Evolutionary conservation across 2,888 invertebrate genomes (phyloP), one percentile per base, ranked within the genome.

Genomic region (Hypomecis atomaria): DNA sequence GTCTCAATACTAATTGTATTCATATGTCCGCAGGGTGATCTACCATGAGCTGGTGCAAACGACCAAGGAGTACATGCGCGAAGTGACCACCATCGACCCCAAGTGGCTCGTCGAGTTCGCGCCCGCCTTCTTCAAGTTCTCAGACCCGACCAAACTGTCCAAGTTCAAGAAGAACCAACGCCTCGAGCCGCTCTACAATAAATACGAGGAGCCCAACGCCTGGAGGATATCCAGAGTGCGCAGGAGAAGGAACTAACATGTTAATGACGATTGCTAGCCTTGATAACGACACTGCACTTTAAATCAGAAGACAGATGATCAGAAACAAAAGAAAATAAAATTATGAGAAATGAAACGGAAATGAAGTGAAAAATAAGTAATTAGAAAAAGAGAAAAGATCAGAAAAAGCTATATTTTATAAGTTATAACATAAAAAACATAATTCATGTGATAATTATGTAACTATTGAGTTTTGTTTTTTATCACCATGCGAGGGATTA

Each of bases 101-200:
- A 98, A 98, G 86, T 99, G 99, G 99, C 93, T 99, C 62, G 99
- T 99, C 0, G 99, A 99, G 86, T 99, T 98, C 86, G 99, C 99
- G 0, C 99, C 99, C 0, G 99, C 99, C 0, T 99, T 99, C 94
- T 99, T 99, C 94, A 98, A 98, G 86, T 98, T 99, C 92, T 98
- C 98, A 6, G 99, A 99, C 90, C 99, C 99, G 3, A 99, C 99
- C 0, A 99, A 99, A 86, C 94, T 99, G 42, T 99, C 99, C 86
- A 99, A 99, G 84, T 99, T 99, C 92, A 99, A 99, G 95, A 99
- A 99, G 91, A 99, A 99, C 92, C 99, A 99, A 94, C 95, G 99
- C 69, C 94, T 99, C 70, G 99, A 99, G 82, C 99, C 99, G 0
- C 93, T 99, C 4, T 98, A 98, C 88, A 99, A 99, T 88, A 99